Conservation (phyloP, 1,140 invertebrate species). For the Potamilus streckersoni region DNA sequence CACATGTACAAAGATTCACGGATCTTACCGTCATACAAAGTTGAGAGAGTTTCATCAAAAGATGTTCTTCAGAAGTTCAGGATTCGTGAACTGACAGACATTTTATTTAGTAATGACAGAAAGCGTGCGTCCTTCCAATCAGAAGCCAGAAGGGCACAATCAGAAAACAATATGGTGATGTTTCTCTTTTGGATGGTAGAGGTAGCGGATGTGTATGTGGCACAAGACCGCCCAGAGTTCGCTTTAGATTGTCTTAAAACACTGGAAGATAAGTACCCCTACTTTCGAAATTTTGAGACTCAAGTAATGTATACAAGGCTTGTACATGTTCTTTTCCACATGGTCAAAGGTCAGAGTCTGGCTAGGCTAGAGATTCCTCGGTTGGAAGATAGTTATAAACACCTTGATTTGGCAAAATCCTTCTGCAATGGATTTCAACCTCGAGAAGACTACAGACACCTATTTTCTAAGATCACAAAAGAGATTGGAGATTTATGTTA, state of each 20-base stretch:
- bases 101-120: constrained; percentile 9
- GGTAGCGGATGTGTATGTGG: constrained; percentile 21
- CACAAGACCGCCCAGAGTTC: constrained; percentile 21
- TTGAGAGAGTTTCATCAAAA: neutral
- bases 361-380: neutral
- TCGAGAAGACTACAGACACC: too few relatives aligned
- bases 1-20: constrained; percentile 12
- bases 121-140: constrained; percentile 6
- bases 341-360: constrained; percentile 21
- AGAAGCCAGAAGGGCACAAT: constrained; percentile 13
- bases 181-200: constrained; percentile 29
- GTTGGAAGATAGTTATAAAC: neutral
- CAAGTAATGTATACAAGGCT: neutral
- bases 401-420: constrained; percentile 1
- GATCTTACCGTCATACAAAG: neutral
- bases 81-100: constrained; percentile 17
- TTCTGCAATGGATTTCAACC: too few relatives aligned
- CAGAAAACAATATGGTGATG: constrained; percentile 1
- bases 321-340: constrained; percentile 26
- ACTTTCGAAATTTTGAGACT: too few relatives aligned
- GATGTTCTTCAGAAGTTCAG: constrained; percentile 6
- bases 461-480: too few relatives aligned
- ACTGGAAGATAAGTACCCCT: neutral
- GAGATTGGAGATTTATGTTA: too few relatives aligned
- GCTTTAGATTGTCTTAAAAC: constrained; percentile 10